Conservation (phyloP, 2,888 invertebrate genomes). For the Eutolmus rufibarbis region DNA sequence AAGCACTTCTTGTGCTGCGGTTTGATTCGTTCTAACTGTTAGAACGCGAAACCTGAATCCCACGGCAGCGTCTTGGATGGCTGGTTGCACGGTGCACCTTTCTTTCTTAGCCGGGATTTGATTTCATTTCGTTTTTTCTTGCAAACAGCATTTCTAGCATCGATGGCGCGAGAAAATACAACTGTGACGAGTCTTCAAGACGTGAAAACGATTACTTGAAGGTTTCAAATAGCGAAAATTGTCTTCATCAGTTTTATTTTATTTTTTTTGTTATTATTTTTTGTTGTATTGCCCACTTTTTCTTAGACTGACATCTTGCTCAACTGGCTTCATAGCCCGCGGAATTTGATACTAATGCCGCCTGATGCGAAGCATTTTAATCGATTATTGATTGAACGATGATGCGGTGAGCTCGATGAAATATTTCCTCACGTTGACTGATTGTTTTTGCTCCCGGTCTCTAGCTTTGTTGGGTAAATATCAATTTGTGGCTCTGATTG, state of each 20-base stretch:
- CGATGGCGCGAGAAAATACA: slow-evolving; percentile 10
- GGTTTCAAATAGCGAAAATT: slow-evolving; percentile 5
- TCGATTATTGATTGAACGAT: slow-evolving; percentile 32
- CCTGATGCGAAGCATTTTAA: slow-evolving; percentile 24
- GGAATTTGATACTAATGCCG: slow-evolving; percentile 22
- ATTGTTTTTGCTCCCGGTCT: neutral
- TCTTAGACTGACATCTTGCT: neutral
- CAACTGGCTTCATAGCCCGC: neutral
- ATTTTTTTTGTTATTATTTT: neutral
- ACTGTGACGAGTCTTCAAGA: slow-evolving; percentile 15
- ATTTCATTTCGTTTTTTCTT: slow-evolving; percentile 1
- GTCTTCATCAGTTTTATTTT: neutral
- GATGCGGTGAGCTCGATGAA: slow-evolving; percentile 29
- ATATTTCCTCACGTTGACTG: neutral
- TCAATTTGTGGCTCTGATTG: slow-evolving; percentile 23
- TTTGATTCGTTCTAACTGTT: neutral
- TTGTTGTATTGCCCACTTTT: neutral
- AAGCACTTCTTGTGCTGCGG: slow-evolving; percentile 18
- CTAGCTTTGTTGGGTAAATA: neutral
- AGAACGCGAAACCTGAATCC: neutral
- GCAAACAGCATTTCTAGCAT: neutral
- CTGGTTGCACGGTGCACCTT: neutral
- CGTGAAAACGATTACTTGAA: slow-evolving; percentile 17
- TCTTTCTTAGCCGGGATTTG: neutral
- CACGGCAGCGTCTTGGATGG: neutral